Conservation (phyloP, 2,113 vertebrate species). For the Actenoides lindsayi region DNA sequence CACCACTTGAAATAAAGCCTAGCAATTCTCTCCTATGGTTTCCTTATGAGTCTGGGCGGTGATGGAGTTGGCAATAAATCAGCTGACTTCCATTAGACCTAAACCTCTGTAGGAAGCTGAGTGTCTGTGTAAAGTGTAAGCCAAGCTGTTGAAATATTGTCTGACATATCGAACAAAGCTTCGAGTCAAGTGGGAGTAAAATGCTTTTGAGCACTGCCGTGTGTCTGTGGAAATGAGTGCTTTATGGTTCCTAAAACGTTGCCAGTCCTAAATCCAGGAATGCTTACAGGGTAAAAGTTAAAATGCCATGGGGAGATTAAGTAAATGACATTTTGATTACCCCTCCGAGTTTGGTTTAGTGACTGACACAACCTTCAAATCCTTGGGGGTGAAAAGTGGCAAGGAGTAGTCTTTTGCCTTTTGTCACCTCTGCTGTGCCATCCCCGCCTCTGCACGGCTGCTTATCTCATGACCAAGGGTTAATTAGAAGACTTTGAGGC, state of each 20-base stretch:
- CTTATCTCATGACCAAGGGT: not conserved
- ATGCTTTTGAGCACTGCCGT: not conserved
- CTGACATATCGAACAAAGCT: constrained; percentile 1
- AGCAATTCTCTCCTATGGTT: not conserved
- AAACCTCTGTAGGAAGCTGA: not conserved
- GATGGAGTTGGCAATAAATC: not conserved
- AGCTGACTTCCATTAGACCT: not conserved
- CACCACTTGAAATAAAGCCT: not conserved
- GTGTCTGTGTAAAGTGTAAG: not conserved
- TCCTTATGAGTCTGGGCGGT: not conserved
- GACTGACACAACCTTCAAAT: not conserved
- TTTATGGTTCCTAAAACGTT: constrained; percentile 27
- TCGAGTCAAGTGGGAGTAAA: not conserved
- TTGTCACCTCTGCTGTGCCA: not conserved
- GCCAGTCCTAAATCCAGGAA: constrained; percentile 27
- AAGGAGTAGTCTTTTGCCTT: not conserved
- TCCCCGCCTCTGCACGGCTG: not conserved
- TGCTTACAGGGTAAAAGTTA: constrained; percentile 21
- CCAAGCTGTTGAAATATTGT: not conserved
- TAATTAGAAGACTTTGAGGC: constrained; percentile 38
- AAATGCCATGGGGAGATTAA: not conserved
- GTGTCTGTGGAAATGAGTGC: not conserved
- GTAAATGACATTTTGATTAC: not conserved
- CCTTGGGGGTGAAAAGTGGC: not conserved
- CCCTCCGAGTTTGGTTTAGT: not conserved